Conservation (phyloP, 2,888 invertebrate genomes). For the Hypomecis punctinalis region DNA sequence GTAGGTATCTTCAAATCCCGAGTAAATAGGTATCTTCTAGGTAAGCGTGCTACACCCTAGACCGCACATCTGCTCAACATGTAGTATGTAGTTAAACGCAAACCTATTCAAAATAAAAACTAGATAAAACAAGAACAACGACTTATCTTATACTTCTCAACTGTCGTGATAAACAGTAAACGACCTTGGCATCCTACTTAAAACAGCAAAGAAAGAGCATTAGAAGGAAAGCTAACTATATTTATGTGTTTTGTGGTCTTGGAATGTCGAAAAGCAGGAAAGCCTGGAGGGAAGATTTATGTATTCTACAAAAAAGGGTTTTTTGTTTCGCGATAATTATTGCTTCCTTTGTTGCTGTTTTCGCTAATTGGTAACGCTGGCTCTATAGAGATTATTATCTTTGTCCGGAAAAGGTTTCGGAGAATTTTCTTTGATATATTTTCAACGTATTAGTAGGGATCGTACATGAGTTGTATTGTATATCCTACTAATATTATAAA, state of each 20-base stretch:
- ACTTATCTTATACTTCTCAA: slow-evolving; percentile 17
- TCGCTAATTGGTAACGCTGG: slow-evolving; percentile 56
- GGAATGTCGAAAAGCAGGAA: slow-evolving; percentile 58
- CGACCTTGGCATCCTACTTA: slow-evolving; percentile 25
- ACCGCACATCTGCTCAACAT: no score
- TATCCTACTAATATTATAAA: no score
- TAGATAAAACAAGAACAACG: no score
- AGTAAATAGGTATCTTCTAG: no score
- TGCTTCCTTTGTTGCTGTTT: slow-evolving; percentile 52
- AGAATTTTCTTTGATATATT: slow-evolving; percentile 1
- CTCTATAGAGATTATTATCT: slow-evolving; percentile 26
- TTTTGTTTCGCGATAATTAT: slow-evolving; percentile 59
- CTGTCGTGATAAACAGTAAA: slow-evolving; percentile 23
- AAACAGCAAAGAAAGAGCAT: slow-evolving; percentile 38
- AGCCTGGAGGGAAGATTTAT: slow-evolving; percentile 69
- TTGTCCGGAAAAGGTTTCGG: slow-evolving; percentile 4
- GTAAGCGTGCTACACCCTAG: no score
- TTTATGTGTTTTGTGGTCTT: slow-evolving; percentile 64
- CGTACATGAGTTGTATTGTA: no score
- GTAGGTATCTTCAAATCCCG: no score
- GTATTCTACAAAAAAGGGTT: slow-evolving; percentile 58
- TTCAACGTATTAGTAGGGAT: no score
- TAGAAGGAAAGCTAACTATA: slow-evolving; percentile 50
- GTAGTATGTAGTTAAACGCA: no score
- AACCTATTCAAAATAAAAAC: no score